Evolutionary conservation across 1,140 invertebrate genomes (phyloP), one percentile per base, ranked within the genome.

Genomic region (Aphelinus atriplicis): DNA sequence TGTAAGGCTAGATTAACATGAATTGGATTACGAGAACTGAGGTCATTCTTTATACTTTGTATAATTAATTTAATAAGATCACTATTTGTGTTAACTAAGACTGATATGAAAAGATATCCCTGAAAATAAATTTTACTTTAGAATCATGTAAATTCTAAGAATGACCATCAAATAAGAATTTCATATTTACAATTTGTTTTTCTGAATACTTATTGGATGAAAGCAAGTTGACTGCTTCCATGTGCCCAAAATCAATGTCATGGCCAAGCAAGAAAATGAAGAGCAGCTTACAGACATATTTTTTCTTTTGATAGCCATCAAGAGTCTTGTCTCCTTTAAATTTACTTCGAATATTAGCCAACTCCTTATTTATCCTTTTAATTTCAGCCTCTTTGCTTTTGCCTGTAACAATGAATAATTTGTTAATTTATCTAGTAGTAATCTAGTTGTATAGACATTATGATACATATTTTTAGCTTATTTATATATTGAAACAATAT

Each of bases 151-250:
- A 26, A 26, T 53, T 47, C 7, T 5, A n/a, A 60, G 9, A 70
- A 70, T 47, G 10, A 58, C 47, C 10, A 73, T 53, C 51, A 53
- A 53, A 53, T 9, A 53, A 56, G 26, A 67, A 10, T 58, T 43
- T 42, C 56, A 58, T 73, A 79, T 95, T 92, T 92, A 98, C 98
- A 89, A 99, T 99, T 92, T 99, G 98, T 91, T 99, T 99, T 88
- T 99, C 98, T 57, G 98, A 99, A 90, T 99, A 99, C 91, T 99
- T 99, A 86, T 99, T 99, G 51, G 98, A 99, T 78, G 97, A 99
- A n/a, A 99, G 91, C 63, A 99, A 90, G 90, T 99, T 99, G 80
- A 99, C 98, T 65, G 98, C 98, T 89, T 99, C 98, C 98, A 99
- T 99, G 89, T 99, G 98, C 71, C 98, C 98, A 90, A 99, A 99